Evolutionary conservation across 2,888 invertebrate species (phyloP), one percentile per base, ranked within the genome.

Genomic region (Diaprepes abbreviatus): DNA sequence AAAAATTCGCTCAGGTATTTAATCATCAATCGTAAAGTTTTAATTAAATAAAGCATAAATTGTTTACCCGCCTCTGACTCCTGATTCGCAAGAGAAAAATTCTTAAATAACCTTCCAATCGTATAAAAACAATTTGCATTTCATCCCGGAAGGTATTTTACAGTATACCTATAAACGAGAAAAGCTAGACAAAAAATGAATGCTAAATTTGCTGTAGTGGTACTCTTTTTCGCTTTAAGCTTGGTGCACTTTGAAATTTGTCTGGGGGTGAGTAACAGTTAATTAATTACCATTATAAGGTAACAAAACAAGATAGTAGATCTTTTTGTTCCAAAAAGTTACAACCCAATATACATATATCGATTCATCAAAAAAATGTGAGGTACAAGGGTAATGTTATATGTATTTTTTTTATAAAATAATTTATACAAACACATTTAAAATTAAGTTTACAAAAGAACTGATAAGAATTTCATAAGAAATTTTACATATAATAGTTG

Each of bases 201-300:
- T 33, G 6, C 31, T 3, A 59, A 59, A 28, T 31, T 17, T 5
- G 16, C 40, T 2, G 28, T 43, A 28, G 59, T 43, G 14, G 31
- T 17, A 10, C 31, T 45, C 6, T 9, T 52, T 36, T 21, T 50
- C 9, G 36, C 28, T 52, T 14, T 63, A 17, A 24, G 33, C 9
- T 36, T 40, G 9, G 36, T 50, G 16, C 3, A 24, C 40, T 21
- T 63, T 24, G 10, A 54, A 19, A 45, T 7, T 31, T 40, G 17
- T 31, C 31, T 9, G 10, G 64, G 31, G 43, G 64, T 65, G 57
- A 65, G 55, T 43, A 3, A 12, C 6, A 33, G 12, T 19, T 16
- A 43, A 24, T 24, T 4, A 24, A 24, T 24, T 24, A 24, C 24
- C 24, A 24, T 24, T 24, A 24, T 24, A 43, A 6, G 1, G 7